Conservation (phyloP, 2,113 vertebrate genomes). For the Eolophus roseicapilla region DNA sequence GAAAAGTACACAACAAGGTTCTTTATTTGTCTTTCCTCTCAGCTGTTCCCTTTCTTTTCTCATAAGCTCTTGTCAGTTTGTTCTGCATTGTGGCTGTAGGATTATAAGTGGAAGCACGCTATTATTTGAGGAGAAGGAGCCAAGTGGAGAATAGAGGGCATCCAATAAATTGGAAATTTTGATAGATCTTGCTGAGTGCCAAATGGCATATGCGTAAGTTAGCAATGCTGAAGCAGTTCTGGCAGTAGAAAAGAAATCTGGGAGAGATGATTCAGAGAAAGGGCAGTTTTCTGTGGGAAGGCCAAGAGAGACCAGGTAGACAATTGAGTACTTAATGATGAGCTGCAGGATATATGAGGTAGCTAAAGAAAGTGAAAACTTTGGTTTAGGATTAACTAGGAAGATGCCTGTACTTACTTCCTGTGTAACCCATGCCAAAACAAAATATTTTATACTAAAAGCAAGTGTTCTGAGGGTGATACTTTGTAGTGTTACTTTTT, state of each 20-base stretch:
- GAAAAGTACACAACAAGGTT: background rate
- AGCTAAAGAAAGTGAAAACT: background rate
- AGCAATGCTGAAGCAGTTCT: background rate
- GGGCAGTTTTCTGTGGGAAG: background rate
- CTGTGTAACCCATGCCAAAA: background rate
- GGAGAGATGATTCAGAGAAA: background rate
- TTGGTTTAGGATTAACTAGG: background rate
- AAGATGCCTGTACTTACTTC: background rate
- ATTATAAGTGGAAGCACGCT: background rate
- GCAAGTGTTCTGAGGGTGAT: background rate
- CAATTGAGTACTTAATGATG: background rate
- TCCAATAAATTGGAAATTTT: constrained; percentile 24
- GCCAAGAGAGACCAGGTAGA: background rate
- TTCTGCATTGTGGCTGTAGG: background rate
- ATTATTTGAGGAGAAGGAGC: background rate
- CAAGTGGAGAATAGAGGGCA: constrained; percentile 7
- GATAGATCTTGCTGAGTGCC: constrained; percentile 13
- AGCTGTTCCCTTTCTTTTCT: background rate
- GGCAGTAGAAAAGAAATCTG: background rate
- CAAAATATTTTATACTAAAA: background rate
- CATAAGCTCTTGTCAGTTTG: background rate
- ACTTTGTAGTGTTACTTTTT: background rate
- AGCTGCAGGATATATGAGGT: background rate
- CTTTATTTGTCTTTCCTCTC: background rate
- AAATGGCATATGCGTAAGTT: background rate